Evolutionary conservation across 2,797 vertebrate genomes (phyloP), one percentile per base, ranked within the genome.

Genomic region (Diplodus puntazzo): DNA sequence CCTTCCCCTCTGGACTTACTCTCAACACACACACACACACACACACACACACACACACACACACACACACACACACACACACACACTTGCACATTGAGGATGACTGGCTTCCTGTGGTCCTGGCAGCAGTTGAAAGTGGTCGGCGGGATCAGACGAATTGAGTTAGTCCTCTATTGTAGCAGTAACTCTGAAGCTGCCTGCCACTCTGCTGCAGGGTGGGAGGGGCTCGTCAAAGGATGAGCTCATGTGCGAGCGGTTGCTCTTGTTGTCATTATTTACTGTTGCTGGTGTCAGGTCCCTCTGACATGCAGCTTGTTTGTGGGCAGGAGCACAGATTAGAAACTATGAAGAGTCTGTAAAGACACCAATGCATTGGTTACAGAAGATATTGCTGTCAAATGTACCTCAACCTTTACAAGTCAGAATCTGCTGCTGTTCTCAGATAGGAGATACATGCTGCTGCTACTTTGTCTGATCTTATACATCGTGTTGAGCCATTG

Each of bases 101-200:
- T 92, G 88, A 89, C 90, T 73, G 76, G 86, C 93, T 94, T 95
- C 92, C 91, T 90, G 88, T 89, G 68, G 80, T 88, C 93, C 93
- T 95, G 94, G 95, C 94, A 90, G 79, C 88, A 74, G 93, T 95
- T 96, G 92, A 96, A 95, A 96, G 95, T 83, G 84, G 91, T 94
- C 88, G 89, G 91, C 66, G 83, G 92, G 88, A 93, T 95, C 90
- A 92, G 68, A 89, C 21, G 66, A 74, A 81, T 64, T 27, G 57
- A 86, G 82, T 80, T 52, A 61, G 80, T 83, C 83, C 78, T 87
- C 87, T 84, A 92, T 95, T 96, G 96, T 96, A 92, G 90, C 90
- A 82, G 5, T 82, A 77, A 80, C 95, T 94, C 93, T 94, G 94
- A 96, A 92, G 88, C 74, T 72, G 54, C 67, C 91, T 69, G 88